phyloP scores from a whole-genome alignment of 2,888 invertebrate species.

The Epiblema foenella region DNA sequence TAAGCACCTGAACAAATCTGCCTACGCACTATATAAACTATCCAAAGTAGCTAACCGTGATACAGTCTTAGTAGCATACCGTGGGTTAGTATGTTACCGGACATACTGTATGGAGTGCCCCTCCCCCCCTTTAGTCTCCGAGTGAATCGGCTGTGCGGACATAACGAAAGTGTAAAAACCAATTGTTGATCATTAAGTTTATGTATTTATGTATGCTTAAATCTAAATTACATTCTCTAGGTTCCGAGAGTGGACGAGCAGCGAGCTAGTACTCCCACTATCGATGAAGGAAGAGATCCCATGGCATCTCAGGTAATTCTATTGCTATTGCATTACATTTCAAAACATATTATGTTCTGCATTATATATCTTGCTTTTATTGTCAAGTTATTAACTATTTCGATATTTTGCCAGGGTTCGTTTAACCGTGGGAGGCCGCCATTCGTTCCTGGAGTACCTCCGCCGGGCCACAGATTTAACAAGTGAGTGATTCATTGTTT shows the following conservation, averaged over 20 bases:
- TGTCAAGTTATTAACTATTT: neutral
- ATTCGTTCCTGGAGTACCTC: slow-evolving; percentile 64
- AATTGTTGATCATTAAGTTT: too few species aligned
- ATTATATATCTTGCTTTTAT: neutral
- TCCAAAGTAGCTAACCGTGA: too few species aligned
- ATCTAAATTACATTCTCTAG: slow-evolving; percentile 49
- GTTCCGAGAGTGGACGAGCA: slow-evolving; percentile 84
- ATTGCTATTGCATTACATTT: slow-evolving; percentile 6
- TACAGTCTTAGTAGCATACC: too few species aligned
- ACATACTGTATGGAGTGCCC: too few species aligned
- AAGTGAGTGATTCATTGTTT: slow-evolving; percentile 51
- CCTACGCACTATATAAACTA: too few species aligned
- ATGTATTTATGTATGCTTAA: neutral
- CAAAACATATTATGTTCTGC: neutral
- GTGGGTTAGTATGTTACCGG: too few species aligned
- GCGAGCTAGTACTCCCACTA: slow-evolving; percentile 89
- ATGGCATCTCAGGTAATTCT: slow-evolving; percentile 68
- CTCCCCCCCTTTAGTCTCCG: too few species aligned
- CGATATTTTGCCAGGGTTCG: slow-evolving; percentile 56
- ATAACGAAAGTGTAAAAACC: neutral
- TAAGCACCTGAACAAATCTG: too few species aligned
- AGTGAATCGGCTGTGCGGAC: too few species aligned
- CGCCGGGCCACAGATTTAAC: slow-evolving; percentile 62
- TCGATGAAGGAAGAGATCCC: slow-evolving; percentile 85
- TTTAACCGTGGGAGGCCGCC: slow-evolving; percentile 66